Base-by-base conservation (phyloP, 2,797 vertebrate genomes). In the Halcyon leucocephala region DNA sequence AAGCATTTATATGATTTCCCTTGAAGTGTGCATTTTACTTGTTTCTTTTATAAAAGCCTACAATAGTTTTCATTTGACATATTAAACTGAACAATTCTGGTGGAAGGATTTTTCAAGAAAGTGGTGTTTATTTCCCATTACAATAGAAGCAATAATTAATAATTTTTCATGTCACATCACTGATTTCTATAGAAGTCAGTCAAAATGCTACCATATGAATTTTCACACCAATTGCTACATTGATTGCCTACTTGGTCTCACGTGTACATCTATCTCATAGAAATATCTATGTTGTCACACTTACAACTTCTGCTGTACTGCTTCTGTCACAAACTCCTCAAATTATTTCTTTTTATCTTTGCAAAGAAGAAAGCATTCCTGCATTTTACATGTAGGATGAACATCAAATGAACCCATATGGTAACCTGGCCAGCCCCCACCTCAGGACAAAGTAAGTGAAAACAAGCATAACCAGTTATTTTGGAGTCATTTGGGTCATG, bases 151-250 rank as follows among this genome's bases (percentile, higher is more conserved):
- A 76, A 52, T 60, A 95, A 89, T 91, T 85, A 95, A 73, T 84
- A 79, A 55, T 70, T 35, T 92, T 21, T 37, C 44, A 71, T 69
- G 44, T 37, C 48, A 91, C 3, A 5, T n/a, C 42, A 41, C 12
- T 90, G 42, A 57, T 89, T 89, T 89, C 35, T 61, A 55, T 9
- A 93, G 19, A 41, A 91, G 57, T 57, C 82, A 89, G 52, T 60
- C 41, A 97, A 94, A 95, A 95, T 72, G 51, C 41, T 87, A n/a
- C 58, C 51, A 54, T 69, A 66, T 54, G 33, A 95, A 94, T 89
- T 89, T 79, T 94, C n/a, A 89, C 31, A 82, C 28, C 86, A 54
- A 70, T 58, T 90, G 48, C 39, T 65, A 41, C 48, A 89, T 19
- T 90, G 62, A 95, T 82, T 96, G 82, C 64, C 71, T 95, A 3